These are phyloP conservation scores for Taurulus bubalis DNA, from an alignment of 2,113 vertebrate genomes.

Conservation along the genomic window DNA sequence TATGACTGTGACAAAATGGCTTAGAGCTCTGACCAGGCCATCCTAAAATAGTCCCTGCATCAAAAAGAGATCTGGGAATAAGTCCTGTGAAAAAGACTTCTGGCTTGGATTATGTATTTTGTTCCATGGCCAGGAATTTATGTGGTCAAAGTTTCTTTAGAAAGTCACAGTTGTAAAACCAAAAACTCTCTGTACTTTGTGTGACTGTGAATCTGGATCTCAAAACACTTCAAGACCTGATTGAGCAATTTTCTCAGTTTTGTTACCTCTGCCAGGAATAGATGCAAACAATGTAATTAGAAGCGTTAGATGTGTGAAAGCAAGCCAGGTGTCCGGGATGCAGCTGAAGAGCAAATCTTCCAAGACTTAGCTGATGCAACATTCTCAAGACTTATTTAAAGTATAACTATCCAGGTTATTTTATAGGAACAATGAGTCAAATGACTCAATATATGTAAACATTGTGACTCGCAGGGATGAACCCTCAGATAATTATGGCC, in stretches of 20 bases:
- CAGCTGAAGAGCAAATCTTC: conserved; percentile 29
- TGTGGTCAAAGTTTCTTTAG: conserved; percentile 59
- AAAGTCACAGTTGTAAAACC: conserved; percentile 55
- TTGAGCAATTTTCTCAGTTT: conserved; percentile 45
- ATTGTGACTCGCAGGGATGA: not conserved
- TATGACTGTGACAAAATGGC: conserved; percentile 40
- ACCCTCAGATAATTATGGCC: not conserved
- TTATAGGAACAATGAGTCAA: not conserved
- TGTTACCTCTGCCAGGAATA: conserved; percentile 49
- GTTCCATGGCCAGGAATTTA: conserved; percentile 60
- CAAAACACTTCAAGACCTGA: conserved; percentile 36
- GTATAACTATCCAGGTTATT: not conserved
- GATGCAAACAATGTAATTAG: conserved; percentile 49
- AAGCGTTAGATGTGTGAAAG: conserved; percentile 52
- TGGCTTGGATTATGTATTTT: conserved; percentile 63
- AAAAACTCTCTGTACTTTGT: conserved; percentile 33
- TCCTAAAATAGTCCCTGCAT: conserved; percentile 45
- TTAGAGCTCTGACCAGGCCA: conserved; percentile 9
- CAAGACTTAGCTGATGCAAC: conserved; percentile 24
- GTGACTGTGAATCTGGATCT: conserved; percentile 51
- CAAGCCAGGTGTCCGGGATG: conserved; percentile 38
- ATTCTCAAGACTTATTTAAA: conserved; percentile 12
- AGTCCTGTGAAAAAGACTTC: conserved; percentile 46
- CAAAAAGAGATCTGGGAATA: conserved; percentile 43
- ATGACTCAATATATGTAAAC: conserved; percentile 3